Percentiles rank a stretch among this genome's conserved stretches.
phyloP scores from a whole-genome alignment of 2,113 vertebrate genomes.

The Sander vitreus region DNA sequence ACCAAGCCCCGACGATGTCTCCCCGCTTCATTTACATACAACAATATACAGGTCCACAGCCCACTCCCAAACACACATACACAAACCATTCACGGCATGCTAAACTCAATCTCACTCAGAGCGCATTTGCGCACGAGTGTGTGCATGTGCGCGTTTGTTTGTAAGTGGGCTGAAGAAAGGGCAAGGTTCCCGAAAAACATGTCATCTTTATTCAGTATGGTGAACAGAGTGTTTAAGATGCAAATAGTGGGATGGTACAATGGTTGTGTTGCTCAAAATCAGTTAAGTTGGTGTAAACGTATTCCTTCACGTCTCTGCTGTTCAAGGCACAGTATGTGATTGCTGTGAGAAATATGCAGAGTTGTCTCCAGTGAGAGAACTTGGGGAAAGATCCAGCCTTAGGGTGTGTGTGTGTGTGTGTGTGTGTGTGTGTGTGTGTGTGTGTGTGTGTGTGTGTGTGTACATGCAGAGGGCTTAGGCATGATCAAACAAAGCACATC shows the following conservation, averaged over 20 bases:
- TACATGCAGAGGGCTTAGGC: conserved; percentile 59
- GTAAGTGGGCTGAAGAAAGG: conserved; percentile 17
- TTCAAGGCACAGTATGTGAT: conserved; percentile 48
- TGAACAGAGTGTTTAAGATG: conserved; percentile 1
- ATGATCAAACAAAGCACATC: conserved; percentile 81
- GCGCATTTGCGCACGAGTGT: not conserved
- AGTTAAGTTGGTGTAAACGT: conserved; percentile 13
- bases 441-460: conserved; percentile 41
- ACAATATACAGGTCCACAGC: conserved; percentile 79
- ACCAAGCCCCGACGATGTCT: conserved; percentile 42
- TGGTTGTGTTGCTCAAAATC: conserved; percentile 40
- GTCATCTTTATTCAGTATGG: conserved; percentile 40
- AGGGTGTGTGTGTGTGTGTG: conserved; percentile 43
- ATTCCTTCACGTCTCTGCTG: conserved; percentile 16
- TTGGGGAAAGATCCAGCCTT: conserved; percentile 68
- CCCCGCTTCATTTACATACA: conserved; percentile 77
- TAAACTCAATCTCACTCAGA: conserved; percentile 74
- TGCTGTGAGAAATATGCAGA: conserved; percentile 76
- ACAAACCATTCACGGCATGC: conserved; percentile 67
- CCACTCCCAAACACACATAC: conserved; percentile 68
- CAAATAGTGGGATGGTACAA: conserved; percentile 17
- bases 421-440: conserved; percentile 50
- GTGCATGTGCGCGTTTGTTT: conserved; percentile 11
- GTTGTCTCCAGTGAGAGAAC: conserved; percentile 54
- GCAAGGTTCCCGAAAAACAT: conserved; percentile 34